Base-by-base conservation (phyloP, 2,797 vertebrate genomes). In the Mus spretus region DNA sequence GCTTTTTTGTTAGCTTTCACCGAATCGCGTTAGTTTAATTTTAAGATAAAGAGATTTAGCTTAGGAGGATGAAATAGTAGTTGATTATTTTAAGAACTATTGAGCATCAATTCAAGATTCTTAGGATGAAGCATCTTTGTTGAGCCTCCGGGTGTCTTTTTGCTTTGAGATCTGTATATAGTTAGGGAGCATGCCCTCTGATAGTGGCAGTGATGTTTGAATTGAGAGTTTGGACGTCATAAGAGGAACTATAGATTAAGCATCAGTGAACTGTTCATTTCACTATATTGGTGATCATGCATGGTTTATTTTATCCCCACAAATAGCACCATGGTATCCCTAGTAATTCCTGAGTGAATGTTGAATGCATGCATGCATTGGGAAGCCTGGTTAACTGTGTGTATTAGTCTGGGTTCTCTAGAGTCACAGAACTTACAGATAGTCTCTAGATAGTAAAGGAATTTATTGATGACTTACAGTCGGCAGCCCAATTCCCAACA, bases 41-140 rank as follows among this genome's bases (percentile, higher is more conserved):
- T 50, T 90, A n/a, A 78, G 47, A 72, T n/a, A 57, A 57, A 77
- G 53, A 92, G 40, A 67, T 89, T 81, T 96, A n/a, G 28, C 37
- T 80, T 72, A 87, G 53, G 53, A 67, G 72, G 96, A 87, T 59
- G 93, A 90, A 96, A 70, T 72, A 77, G 50, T 87, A 88, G 80
- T 83, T 83, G 72, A 12, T 89, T 57, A 31, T 44, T 74, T 1
- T 91, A 80, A 84, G 53, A 89, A 87, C 74, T 81, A 3, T 61
- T 22, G 31, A 57, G 67, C 28, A n/a, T 40, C 34, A 53, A 55
- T 78, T 59, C 55, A 83, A 63, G 34, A 65, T 75, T 31, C 17
- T 79, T 57, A 97, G 34, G 40, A 28, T 63, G 67, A 78, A 44
- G 74, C 79, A 70, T 53, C 50, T 47, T 92, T 82, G 57, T 80